These are phyloP conservation scores for Falco cherrug DNA, from an alignment of 2,797 vertebrate genomes.

Conservation along the genomic window DNA sequence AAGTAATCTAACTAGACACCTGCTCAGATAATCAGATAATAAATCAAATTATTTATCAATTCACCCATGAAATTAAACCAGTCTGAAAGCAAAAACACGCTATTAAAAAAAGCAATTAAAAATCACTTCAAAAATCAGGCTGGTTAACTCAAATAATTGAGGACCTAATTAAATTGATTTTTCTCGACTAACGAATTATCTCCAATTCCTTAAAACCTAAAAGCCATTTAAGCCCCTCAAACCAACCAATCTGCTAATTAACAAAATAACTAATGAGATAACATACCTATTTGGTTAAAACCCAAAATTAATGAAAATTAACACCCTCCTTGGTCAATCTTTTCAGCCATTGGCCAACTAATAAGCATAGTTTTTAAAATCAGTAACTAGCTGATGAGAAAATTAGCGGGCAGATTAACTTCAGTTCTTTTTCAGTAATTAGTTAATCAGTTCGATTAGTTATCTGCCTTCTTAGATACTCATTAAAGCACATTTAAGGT, in stretches of 20 bases:
- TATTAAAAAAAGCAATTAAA: too few relatives aligned
- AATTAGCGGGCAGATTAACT: not conserved
- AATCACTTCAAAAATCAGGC: not conserved
- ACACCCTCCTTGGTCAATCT: too few relatives aligned
- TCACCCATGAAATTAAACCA: not conserved
- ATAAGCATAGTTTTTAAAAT: not conserved
- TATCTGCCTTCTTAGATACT: not conserved
- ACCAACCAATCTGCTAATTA: rapidly evolving
- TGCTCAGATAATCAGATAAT: not conserved
- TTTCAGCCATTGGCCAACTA: not conserved
- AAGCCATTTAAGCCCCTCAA: not conserved
- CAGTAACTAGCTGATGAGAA: rapidly evolving
- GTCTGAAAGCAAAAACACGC: not conserved
- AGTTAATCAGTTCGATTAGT: not conserved
- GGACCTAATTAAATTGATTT: not conserved
- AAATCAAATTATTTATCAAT: rapidly evolving
- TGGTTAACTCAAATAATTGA: not conserved
- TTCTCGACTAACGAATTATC: too few relatives aligned
- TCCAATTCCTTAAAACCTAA: not conserved
- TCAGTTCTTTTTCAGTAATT: too few relatives aligned
- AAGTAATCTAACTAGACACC: not conserved
- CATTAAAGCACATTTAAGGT: not conserved
- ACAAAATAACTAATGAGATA: not conserved
- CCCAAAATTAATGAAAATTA: not conserved
- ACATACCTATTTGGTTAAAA: not conserved